Evolutionary conservation across 2,113 vertebrate species (phyloP).

Genomic region (Accipiter virgatus): DNA sequence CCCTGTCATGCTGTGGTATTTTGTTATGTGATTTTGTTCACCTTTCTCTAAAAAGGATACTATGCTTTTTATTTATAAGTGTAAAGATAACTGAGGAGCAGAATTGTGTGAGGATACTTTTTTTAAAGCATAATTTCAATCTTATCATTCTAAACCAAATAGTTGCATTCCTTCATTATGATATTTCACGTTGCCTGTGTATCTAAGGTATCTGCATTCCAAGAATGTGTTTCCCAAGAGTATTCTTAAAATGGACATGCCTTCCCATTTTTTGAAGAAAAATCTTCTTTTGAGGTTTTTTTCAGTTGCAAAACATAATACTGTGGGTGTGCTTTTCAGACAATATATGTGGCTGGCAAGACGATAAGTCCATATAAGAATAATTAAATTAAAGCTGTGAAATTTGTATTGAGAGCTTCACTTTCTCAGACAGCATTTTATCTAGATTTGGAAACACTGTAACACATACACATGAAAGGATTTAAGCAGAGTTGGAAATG

Average conservation of each 20-base stretch:
- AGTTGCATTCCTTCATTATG: not conserved
- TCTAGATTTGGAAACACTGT: not conserved
- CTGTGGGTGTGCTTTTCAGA: not conserved
- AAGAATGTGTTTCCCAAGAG: not conserved
- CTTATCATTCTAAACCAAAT: not conserved
- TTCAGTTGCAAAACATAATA: not conserved
- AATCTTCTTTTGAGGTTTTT: not conserved
- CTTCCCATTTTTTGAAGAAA: not conserved
- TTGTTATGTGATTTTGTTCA: not conserved
- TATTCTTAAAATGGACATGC: not conserved
- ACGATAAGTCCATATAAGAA: not conserved
- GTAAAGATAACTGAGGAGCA: not conserved
- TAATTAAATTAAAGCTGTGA: not conserved
- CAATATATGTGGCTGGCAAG: not conserved
- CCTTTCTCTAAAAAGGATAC: not conserved
- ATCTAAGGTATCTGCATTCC: not conserved
- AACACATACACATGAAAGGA: not conserved
- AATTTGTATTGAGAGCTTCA: not conserved
- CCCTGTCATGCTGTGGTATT: not conserved
- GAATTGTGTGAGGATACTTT: not conserved
- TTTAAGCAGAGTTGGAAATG: not conserved
- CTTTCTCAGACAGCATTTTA: not conserved
- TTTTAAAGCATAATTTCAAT: not conserved
- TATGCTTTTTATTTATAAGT: not conserved
- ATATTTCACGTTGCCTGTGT: not conserved